Percentiles rank a stretch among this genome's conserved stretches.
phyloP scores from a whole-genome alignment of 1,140 invertebrate genomes.

The Meloidogyne floridensis region DNA sequence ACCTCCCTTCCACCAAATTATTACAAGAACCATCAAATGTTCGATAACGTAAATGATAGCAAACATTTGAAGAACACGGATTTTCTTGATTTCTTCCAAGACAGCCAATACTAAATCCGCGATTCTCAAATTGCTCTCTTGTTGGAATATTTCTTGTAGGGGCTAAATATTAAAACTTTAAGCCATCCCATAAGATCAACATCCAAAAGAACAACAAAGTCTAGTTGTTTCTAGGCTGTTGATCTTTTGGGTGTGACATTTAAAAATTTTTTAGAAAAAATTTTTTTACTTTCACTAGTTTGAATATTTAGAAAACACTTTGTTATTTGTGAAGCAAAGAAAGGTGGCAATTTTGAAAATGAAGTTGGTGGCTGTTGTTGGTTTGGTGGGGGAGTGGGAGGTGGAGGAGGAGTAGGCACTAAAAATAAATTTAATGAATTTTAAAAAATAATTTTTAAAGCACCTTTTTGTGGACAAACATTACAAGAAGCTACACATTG shows the following conservation, averaged over 20 bases:
- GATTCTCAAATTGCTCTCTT: slow-evolving; percentile 38
- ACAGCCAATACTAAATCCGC: slow-evolving; percentile 40
- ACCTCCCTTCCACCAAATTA: slow-evolving; percentile 36
- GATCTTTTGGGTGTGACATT: too few species aligned
- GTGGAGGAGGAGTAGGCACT: background rate
- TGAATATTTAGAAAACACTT: slow-evolving; percentile 35
- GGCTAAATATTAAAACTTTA: too few species aligned
- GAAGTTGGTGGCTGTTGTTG: background rate
- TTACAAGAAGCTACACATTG: slow-evolving; percentile 44
- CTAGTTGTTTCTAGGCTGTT: too few species aligned
- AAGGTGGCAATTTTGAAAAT: slow-evolving; percentile 9
- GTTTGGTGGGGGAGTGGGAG: background rate
- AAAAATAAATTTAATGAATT: background rate
- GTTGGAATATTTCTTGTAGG: slow-evolving; percentile 44
- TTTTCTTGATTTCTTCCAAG: slow-evolving; percentile 46
- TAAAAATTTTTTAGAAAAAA: too few species aligned
- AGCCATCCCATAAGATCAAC: too few species aligned
- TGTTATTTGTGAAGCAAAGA: background rate
- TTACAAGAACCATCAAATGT: slow-evolving; percentile 55
- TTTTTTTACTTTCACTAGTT: slow-evolving; percentile 37
- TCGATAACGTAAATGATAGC: slow-evolving; percentile 47
- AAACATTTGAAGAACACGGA: slow-evolving; percentile 32
- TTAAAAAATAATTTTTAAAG: background rate
- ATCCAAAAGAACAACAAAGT: too few species aligned
- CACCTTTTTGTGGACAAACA: slow-evolving; percentile 18